These are phyloP conservation scores for Leucoraja ocellata DNA, from an alignment of 2,797 vertebrate genomes.

Conservation along the genomic window DNA sequence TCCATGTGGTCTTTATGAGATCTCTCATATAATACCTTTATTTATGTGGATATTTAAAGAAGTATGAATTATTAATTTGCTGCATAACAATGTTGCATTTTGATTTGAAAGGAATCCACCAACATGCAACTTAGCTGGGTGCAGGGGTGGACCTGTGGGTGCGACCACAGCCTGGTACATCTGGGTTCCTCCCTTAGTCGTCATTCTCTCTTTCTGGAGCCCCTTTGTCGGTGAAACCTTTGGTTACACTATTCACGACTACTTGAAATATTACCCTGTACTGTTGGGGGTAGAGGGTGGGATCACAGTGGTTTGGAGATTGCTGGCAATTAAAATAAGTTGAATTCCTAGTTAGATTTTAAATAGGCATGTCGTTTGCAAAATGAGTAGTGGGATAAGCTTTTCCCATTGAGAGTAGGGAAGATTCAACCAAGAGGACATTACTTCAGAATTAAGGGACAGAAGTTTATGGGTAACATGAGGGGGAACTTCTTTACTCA, in stretches of 20 bases:
- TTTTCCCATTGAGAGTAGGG: neutral
- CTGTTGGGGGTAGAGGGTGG: too few species aligned
- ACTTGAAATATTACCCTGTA: neutral
- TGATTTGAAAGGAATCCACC: neutral
- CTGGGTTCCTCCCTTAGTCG: neutral
- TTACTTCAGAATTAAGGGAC: too few species aligned
- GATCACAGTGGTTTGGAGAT: too few species aligned
- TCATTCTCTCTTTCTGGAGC: neutral
- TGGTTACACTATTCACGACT: neutral
- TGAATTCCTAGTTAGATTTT: neutral
- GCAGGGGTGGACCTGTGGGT: neutral
- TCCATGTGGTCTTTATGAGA: neutral
- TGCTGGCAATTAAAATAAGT: neutral
- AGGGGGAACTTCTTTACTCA: too few species aligned
- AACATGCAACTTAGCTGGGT: neutral
- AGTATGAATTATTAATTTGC: neutral
- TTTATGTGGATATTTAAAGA: neutral
- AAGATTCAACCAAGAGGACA: too few species aligned
- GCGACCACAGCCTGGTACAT: neutral
- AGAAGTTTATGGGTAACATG: too few species aligned
- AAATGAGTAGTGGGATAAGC: neutral
- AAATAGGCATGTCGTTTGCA: neutral
- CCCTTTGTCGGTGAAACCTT: neutral
- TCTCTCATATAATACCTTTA: neutral
- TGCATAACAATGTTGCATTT: neutral